These are phyloP conservation scores for Uropetala carovei DNA, from an alignment of 2,888 invertebrate species.

Conservation along the genomic window DNA sequence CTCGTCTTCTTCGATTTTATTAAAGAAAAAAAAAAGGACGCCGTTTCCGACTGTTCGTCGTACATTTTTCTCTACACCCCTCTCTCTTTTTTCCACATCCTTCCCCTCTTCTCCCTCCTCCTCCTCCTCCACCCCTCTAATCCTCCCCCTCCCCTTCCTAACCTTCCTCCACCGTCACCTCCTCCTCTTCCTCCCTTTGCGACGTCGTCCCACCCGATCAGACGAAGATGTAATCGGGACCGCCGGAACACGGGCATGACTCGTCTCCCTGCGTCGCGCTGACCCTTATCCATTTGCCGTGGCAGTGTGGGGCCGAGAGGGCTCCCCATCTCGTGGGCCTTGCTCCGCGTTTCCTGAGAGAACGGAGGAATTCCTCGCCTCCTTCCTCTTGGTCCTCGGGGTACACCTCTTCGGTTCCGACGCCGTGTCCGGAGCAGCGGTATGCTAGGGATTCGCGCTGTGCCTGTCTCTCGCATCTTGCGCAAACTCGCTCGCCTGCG, in stretches of 20 bases:
- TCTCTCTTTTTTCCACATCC: no score
- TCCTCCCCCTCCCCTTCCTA: slow-evolving; percentile 43
- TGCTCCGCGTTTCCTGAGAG: slow-evolving; percentile 51
- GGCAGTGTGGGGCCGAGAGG: slow-evolving; percentile 90
- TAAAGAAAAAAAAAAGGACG: no score
- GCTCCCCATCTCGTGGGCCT: slow-evolving; percentile 90
- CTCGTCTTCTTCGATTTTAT: no score
- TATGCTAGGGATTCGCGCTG: slow-evolving; percentile 85
- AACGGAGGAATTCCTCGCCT: slow-evolving; percentile 54
- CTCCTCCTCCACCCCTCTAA: not conserved
- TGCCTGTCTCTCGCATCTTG: slow-evolving; percentile 90
- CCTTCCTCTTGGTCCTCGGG: slow-evolving; percentile 56
- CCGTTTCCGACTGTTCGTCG: no score
- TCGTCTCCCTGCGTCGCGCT: slow-evolving; percentile 70
- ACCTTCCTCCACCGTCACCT: slow-evolving; percentile 14
- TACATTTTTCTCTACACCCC: no score
- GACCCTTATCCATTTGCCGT: slow-evolving; percentile 89
- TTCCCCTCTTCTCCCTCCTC: no score
- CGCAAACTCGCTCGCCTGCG: slow-evolving; percentile 86
- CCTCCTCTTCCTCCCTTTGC: not conserved
- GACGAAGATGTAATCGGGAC: slow-evolving; percentile 73
- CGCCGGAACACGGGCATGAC: slow-evolving; percentile 72
- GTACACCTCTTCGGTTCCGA: slow-evolving; percentile 75
- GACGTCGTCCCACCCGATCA: slow-evolving; percentile 68
- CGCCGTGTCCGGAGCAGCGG: slow-evolving; percentile 92